A percentile compares a stretch with the other conserved stretches of the same genome.
Conservation (phyloP, 2,797 vertebrate species). For the Chaetophractus vellerosus region DNA sequence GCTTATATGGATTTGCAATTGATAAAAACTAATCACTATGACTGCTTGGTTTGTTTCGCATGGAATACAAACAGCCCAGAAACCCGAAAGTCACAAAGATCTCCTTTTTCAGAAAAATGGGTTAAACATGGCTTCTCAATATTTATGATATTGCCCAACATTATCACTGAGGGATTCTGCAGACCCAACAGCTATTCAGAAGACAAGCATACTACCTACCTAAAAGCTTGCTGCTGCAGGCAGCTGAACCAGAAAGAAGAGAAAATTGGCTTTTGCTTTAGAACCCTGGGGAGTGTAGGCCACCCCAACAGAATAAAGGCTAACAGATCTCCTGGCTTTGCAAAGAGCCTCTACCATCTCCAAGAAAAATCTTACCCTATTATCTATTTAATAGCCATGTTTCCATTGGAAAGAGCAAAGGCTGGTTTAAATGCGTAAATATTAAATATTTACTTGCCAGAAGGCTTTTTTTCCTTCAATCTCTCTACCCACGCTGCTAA, state of each 20-base stretch:
- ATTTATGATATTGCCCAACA: neutral
- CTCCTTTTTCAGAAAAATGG: neutral
- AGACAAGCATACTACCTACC: neutral
- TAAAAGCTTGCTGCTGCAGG: neutral
- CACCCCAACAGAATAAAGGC: neutral
- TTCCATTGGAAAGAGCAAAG: constrained; percentile 21
- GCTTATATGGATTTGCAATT: neutral
- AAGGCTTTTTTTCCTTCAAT: neutral
- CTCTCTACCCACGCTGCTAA: neutral
- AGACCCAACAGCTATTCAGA: neutral
- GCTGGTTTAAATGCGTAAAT: neutral
- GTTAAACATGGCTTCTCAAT: neutral
- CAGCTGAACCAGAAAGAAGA: neutral
- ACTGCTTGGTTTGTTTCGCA: neutral
- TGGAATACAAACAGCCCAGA: neutral
- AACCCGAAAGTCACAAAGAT: neutral
- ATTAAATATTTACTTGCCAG: constrained; percentile 20
- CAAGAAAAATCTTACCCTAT: neutral
- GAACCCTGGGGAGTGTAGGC: neutral
- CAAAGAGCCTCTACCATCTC: neutral
- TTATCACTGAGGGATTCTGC: neutral
- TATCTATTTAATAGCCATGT: neutral
- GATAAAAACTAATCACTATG: neutral
- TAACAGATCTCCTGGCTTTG: neutral
- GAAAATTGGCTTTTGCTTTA: constrained; percentile 4